Percentiles rank a stretch among this genome's conserved stretches.
These are phyloP conservation scores for Liasis olivaceus DNA, from an alignment of 2,797 vertebrate species.

Conservation along the genomic window DNA sequence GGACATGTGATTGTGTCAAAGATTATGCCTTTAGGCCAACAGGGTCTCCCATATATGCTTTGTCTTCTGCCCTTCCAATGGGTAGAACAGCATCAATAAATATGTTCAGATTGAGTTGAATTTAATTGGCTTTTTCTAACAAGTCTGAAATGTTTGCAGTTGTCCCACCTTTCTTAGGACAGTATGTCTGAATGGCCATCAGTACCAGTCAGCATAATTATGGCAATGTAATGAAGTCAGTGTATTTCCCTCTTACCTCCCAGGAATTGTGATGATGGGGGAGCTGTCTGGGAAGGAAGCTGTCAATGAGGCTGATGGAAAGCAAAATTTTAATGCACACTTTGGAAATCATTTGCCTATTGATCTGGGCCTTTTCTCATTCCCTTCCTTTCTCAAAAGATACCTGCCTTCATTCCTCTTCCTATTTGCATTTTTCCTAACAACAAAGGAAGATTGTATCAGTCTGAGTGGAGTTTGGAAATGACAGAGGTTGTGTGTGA, in stretches of 20 bases:
- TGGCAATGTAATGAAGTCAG: slow-evolving; percentile 64
- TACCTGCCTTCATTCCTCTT: neutral
- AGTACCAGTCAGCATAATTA: neutral
- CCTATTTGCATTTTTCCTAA: slow-evolving; percentile 48
- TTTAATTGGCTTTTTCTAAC: neutral
- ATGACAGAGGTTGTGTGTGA: slow-evolving; percentile 50
- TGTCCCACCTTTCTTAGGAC: slow-evolving; percentile 4
- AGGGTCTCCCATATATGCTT: neutral
- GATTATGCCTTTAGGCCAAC: neutral
- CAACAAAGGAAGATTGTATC: slow-evolving; percentile 62
- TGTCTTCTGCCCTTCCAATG: neutral
- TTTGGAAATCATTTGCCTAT: slow-evolving; percentile 27
- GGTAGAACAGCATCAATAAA: neutral
- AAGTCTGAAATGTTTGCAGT: neutral
- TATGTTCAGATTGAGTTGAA: neutral
- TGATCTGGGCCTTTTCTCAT: slow-evolving; percentile 32
- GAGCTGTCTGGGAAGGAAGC: neutral
- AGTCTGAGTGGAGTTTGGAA: slow-evolving; percentile 53
- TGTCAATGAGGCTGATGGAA: slow-evolving; percentile 48
- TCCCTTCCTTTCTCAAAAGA: slow-evolving; percentile 38
- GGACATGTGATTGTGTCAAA: fast-evolving
- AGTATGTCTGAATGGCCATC: slow-evolving; percentile 4
- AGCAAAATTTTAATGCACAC: slow-evolving; percentile 44
- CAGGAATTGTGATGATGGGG: neutral
- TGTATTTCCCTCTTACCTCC: neutral